Evolutionary conservation across 2,113 vertebrate genomes (phyloP).

Genomic region (Zapornia atra): DNA sequence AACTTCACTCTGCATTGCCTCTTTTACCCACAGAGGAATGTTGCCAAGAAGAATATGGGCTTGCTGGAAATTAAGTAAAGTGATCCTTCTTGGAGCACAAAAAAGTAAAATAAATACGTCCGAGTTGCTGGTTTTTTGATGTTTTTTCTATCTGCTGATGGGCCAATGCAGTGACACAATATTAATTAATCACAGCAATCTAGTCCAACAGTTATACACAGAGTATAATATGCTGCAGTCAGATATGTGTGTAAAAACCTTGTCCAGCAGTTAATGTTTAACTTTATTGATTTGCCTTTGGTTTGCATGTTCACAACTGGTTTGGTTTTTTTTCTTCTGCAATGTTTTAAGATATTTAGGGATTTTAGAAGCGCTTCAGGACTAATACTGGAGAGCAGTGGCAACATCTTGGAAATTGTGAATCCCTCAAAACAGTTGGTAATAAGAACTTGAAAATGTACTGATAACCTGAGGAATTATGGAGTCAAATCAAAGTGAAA

Average conservation of each 20-base stretch:
- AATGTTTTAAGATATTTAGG: neutral
- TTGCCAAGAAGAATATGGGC: neutral
- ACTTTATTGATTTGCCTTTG: neutral
- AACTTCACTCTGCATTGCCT: neutral
- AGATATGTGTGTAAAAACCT: neutral
- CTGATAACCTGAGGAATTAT: neutral
- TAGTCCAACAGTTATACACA: neutral
- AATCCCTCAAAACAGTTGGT: neutral
- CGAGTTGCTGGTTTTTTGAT: neutral
- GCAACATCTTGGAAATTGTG: neutral
- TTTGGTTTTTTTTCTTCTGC: neutral
- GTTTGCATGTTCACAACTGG: neutral
- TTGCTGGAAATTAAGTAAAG: constrained; percentile 12
- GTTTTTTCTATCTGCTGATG: neutral
- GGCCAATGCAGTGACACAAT: neutral
- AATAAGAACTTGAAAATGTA: neutral
- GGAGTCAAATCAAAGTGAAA: neutral
- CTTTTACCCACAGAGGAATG: neutral
- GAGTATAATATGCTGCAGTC: neutral
- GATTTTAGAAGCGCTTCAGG: neutral
- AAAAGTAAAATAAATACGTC: neutral
- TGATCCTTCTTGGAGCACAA: neutral
- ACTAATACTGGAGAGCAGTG: neutral
- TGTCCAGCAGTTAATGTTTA: neutral
- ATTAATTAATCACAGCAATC: neutral